Percentiles rank a stretch among this genome's conserved stretches.
Evolutionary conservation across 2,888 invertebrate species (phyloP).

Genomic region (Chrysina gloriosa): DNA sequence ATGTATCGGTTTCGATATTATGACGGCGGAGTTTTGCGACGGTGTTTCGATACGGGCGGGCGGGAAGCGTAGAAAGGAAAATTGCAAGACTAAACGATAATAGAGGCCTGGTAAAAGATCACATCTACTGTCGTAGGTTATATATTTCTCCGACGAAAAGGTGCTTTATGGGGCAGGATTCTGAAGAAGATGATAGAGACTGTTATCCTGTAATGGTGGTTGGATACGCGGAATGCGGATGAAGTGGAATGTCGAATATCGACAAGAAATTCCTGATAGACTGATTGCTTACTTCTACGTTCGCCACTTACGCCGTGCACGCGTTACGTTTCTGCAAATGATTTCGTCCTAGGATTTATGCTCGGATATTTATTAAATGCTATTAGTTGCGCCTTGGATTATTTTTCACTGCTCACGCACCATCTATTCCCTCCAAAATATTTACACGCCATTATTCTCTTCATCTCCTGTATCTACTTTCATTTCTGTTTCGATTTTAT

Average conservation of each 20-base stretch:
- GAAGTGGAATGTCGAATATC: constrained; percentile 48
- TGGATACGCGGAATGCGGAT: constrained; percentile 45
- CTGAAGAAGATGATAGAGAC: constrained; percentile 44
- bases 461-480: constrained; percentile 9
- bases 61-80: constrained; percentile 17
- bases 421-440: constrained; percentile 16
- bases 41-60: constrained; percentile 8
- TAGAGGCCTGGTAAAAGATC: constrained; percentile 34
- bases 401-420: constrained; percentile 21
- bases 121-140: constrained; percentile 19
- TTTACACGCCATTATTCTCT: constrained; percentile 21
- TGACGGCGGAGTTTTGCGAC: background rate
- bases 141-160: constrained; percentile 11
- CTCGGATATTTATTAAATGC: constrained; percentile 29
- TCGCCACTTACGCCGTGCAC: background rate
- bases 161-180: constrained; percentile 32
- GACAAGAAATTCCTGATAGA: constrained; percentile 47
- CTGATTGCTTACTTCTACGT: constrained; percentile 44
- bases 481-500: background rate
- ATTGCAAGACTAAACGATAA: constrained; percentile 35
- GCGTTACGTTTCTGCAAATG: constrained; percentile 30
- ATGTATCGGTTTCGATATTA: constrained; percentile 13
- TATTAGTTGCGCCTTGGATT: constrained; percentile 20
- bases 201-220: constrained; percentile 47
- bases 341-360: constrained; percentile 27